Evolutionary conservation across 1,140 invertebrate genomes (phyloP), one percentile per base, ranked within the genome.

Genomic region (Philotrypesis tridentata): DNA sequence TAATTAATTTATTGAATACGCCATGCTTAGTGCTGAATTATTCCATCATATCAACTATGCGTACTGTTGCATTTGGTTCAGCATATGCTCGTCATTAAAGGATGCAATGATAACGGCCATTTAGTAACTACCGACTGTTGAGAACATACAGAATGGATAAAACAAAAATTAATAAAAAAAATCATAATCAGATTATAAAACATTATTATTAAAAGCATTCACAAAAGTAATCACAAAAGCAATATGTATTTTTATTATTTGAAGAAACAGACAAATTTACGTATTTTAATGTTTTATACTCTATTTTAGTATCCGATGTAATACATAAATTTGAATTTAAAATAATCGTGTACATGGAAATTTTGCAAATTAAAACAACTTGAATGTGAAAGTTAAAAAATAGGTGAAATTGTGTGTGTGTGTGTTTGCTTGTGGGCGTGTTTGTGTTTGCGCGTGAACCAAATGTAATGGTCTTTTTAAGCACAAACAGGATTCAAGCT

Each of bases 121-220:
- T 70, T 70, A 65, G 60, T 82, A 71, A 76, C 80, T 82, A 72
- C 82, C 81, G 79, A 83, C 78, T 67, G 75, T 48, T 40, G n/a
- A 27, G 72, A 84, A 87, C 87, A 89, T 89, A 90, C 89, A 89
- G 89, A 89, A 90, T 90, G 89, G 89, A 90, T 89, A 89, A 89
- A 55, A 87, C 85, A 89, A 88, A 87, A 86, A 88, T 77, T 76
- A 71, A 85, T 79, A 82, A 21, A 82, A 84, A 77, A 82, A 37
- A 82, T 61, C 40, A 55, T 31, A 31, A 48, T 12, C 33, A 31
- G 27, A 72, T 61, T 31, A 37, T 63, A 65, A 29, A 0, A 63
- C 61, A 65, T 65, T 25, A 29, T 27, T 65, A 27, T 27, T 9
- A 65, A 25, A 65, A 65, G 61, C 61, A 65, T 65, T 65, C 1